These are phyloP conservation scores for Myxocyprinus asiaticus DNA, from an alignment of 2,113 vertebrate species.

Conservation along the genomic window DNA sequence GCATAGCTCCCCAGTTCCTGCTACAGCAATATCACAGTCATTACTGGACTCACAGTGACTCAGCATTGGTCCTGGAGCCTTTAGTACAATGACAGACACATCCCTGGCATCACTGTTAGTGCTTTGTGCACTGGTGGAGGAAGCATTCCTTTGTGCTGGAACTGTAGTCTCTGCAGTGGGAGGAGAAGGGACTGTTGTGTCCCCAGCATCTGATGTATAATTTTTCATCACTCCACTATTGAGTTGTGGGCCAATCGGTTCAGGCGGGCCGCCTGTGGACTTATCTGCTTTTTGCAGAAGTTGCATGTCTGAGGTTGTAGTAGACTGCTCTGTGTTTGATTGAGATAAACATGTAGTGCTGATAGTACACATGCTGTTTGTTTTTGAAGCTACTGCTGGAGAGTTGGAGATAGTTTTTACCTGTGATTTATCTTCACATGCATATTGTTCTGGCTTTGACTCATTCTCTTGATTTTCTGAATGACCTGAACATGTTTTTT, in stretches of 20 bases:
- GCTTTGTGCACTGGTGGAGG: slow-evolving; percentile 30
- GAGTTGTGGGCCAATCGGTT: slow-evolving; percentile 44
- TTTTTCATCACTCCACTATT: slow-evolving; percentile 31
- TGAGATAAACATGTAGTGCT: slow-evolving; percentile 10
- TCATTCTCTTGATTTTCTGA: slow-evolving; percentile 12
- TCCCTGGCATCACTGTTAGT: slow-evolving; percentile 24
- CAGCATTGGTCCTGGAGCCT: slow-evolving; percentile 66
- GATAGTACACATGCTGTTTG: not conserved
- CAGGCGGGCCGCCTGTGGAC: slow-evolving; percentile 37
- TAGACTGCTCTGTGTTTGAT: slow-evolving; percentile 12
- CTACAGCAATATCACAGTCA: slow-evolving; percentile 60
- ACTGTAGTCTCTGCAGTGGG: slow-evolving; percentile 35
- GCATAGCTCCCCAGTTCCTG: slow-evolving; percentile 47
- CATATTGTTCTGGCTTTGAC: slow-evolving; percentile 13
- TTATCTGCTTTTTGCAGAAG: slow-evolving; percentile 42
- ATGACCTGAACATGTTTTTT: slow-evolving; percentile 27
- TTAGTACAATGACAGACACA: slow-evolving; percentile 55
- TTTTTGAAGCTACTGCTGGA: slow-evolving; percentile 7
- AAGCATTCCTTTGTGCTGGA: slow-evolving; percentile 18
- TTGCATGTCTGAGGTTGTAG: slow-evolving; percentile 31
- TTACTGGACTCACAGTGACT: slow-evolving; percentile 68
- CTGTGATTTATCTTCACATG: slow-evolving; percentile 16
- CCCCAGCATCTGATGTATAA: not conserved
- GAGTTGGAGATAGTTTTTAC: slow-evolving; percentile 11
- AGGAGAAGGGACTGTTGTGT: slow-evolving; percentile 22